Evolutionary conservation across 2,113 vertebrate genomes (phyloP).

Genomic region (Hemicordylus capensis): DNA sequence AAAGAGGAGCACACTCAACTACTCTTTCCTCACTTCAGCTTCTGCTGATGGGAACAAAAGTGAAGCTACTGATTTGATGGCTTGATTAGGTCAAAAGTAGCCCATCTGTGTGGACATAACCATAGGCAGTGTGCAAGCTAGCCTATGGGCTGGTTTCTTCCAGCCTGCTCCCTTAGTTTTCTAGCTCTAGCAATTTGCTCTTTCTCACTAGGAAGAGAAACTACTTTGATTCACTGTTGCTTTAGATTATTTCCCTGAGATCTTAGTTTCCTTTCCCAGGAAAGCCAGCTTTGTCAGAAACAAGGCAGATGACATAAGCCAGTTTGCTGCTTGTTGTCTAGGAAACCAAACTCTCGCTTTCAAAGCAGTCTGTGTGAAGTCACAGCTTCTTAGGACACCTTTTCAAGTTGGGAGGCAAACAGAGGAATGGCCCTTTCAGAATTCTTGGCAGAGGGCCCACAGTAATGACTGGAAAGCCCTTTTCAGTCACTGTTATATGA

Average conservation of each 20-base stretch:
- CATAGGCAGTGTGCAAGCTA: not conserved
- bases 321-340: slow-evolving; percentile 41
- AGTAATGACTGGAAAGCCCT: not conserved
- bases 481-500: not conserved
- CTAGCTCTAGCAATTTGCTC: not conserved
- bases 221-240: not conserved
- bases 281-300: not conserved
- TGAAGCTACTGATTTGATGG: not conserved
- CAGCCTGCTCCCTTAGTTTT: not conserved
- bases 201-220: not conserved
- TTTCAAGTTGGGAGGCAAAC: not conserved
- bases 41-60: not conserved
- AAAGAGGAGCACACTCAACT: not conserved
- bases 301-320: not conserved
- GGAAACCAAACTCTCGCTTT: not conserved
- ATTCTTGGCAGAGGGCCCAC: slow-evolving; percentile 6
- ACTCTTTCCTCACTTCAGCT: not conserved
- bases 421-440: not conserved
- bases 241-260: slow-evolving; percentile 5
- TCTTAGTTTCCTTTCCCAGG: slow-evolving; percentile 33
- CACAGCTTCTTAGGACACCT: accelerated
- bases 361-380: not conserved
- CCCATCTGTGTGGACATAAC: too few species aligned
- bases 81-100: not conserved
- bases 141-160: accelerated